Base-by-base conservation (phyloP, 92 coral and sea anemone species). In the Desmophyllum pertusum region DNA sequence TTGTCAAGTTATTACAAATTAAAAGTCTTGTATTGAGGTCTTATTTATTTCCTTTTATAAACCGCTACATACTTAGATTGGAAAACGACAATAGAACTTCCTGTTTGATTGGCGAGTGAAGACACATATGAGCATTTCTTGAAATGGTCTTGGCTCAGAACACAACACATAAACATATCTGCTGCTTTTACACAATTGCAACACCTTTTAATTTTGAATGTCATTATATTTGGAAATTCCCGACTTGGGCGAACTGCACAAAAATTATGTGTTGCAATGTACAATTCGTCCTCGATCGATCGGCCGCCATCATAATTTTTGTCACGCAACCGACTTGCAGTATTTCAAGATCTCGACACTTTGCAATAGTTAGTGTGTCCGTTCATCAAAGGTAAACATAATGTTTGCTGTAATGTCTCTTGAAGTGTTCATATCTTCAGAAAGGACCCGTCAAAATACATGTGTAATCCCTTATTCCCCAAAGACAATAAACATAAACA, bases 291-390 rank as follows among this genome's bases (percentile, higher is more conserved):
- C 11, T 3, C 0, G 25, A 10, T 14, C 15, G n/a, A n/a, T 40
- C 11, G 35, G 67, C 67, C 55, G 71, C 38, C 81, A 59, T 78
- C 40, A 0, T 27, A 21, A 15, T 41, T n/a, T 45, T 27, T 61
- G 82, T 78, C 82, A 78, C 82, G 82, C 82, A 78, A 78, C 53
- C 38, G 53, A 27, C 11, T 45, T 43, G 46, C 18, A 25, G 9
- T n/a, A n/a, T n/a, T n/a, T n/a, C n/a, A 21, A 38, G 13, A 21
- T 29, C 67, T 62, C 67, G 1, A 72, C 18, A 18, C 45, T 67
- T 46, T 46, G 59, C 5, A 39, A 30, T 30, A 31, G 27, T 75
- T 75, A 23, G 65, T 36, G 76, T 27, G 52, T 71, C 55, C 10
- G 21, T 43, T 46, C 59, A n/a, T n/a, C n/a, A 75, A 31, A 75